phyloP scores from a whole-genome alignment of 2,888 invertebrate genomes.

The Koerneria pararmatus region DNA sequence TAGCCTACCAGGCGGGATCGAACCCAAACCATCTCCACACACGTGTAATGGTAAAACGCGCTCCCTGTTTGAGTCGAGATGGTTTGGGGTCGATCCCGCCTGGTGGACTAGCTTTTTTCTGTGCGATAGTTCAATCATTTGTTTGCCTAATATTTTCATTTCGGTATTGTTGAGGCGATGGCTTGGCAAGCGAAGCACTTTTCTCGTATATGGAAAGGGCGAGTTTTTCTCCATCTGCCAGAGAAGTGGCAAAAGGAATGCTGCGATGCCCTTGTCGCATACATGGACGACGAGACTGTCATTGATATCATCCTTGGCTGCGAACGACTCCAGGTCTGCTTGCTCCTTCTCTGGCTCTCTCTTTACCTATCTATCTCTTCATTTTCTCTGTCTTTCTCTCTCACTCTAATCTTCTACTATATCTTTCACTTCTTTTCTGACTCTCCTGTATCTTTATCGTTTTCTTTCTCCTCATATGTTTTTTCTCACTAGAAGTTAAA shows the following conservation, averaged over 20 bases:
- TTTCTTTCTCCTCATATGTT: not conserved
- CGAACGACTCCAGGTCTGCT: constrained; percentile 75
- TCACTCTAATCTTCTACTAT: not conserved
- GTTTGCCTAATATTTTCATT: not conserved
- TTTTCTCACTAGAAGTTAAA: too few relatives aligned
- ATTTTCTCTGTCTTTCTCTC: constrained; percentile 62
- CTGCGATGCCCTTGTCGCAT: constrained; percentile 43
- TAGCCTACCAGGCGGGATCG: too few relatives aligned
- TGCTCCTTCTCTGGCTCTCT: too few relatives aligned
- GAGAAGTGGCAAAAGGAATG: constrained; percentile 66
- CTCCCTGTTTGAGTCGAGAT: too few relatives aligned
- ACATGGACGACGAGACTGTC: constrained; percentile 71
- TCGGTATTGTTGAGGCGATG: constrained; percentile 28
- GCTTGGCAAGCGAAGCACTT: constrained; percentile 68
- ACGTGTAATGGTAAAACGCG: too few relatives aligned
- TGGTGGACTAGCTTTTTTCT: not conserved
- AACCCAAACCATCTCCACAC: too few relatives aligned
- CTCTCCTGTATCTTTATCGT: not conserved
- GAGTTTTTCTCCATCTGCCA: constrained; percentile 80
- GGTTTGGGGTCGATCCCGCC: too few relatives aligned
- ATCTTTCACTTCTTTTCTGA: not conserved
- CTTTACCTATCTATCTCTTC: constrained; percentile 63
- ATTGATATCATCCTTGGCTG: constrained; percentile 79
- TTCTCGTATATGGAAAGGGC: constrained; percentile 82
- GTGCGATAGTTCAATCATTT: not conserved